phyloP scores from a whole-genome alignment of 2,888 invertebrate genomes.

The Drosophila longiperda region DNA sequence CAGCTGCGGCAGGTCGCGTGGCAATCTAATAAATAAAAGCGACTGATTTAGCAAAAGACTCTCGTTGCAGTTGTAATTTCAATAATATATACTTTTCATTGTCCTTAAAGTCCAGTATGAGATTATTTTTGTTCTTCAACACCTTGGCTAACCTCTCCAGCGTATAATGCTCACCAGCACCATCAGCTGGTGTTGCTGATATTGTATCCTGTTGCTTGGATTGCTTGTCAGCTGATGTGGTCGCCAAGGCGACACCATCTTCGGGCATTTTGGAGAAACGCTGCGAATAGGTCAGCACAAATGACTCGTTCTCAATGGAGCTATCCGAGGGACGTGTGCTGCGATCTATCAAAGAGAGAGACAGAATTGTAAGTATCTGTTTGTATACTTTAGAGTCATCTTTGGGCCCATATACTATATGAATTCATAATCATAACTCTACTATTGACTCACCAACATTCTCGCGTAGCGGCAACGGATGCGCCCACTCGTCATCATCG shows the following conservation, averaged over 20 bases:
- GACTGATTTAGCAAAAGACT: neutral
- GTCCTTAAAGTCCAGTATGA: constrained; percentile 83
- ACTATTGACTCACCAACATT: constrained; percentile 77
- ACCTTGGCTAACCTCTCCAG: constrained; percentile 77
- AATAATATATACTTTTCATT: constrained; percentile 83
- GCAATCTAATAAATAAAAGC: constrained; percentile 62
- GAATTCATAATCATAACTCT: neutral
- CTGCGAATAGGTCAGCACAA: constrained; percentile 86
- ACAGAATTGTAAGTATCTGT: neutral
- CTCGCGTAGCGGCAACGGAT: constrained; percentile 85
- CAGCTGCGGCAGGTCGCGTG: constrained; percentile 83
- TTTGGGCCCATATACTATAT: neutral
- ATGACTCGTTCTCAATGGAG: constrained; percentile 87
- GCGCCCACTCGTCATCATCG: constrained; percentile 89
- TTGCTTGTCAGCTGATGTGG: constrained; percentile 27
- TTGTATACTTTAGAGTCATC: neutral
- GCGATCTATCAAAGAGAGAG: constrained; percentile 71
- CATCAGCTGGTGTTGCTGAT: constrained; percentile 87
- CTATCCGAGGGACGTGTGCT: constrained; percentile 87
- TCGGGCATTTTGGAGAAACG: constrained; percentile 86
- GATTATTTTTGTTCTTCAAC: constrained; percentile 87
- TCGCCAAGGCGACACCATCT: constrained; percentile 54
- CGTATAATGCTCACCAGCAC: constrained; percentile 57
- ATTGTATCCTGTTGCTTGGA: constrained; percentile 61
- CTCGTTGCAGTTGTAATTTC: neutral